phyloP scores from a whole-genome alignment of 2,797 vertebrate genomes.

The Poecilia velifera region DNA sequence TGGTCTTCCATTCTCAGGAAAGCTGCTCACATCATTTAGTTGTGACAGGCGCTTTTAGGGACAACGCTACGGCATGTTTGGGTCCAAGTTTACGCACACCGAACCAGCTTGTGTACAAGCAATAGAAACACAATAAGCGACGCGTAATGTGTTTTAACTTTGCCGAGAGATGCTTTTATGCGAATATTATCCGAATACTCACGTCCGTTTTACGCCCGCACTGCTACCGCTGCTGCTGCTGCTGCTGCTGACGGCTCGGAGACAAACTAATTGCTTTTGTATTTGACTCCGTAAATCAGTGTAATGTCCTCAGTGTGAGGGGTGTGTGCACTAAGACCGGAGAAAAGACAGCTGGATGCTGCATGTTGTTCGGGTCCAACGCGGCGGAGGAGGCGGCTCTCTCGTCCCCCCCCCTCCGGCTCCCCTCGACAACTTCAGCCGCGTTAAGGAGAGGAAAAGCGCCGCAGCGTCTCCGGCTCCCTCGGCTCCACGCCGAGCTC shows the following conservation, averaged over 20 bases:
- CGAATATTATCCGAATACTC: constrained; percentile 55
- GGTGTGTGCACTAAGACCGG: constrained; percentile 53
- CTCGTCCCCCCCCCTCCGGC: constrained; percentile 27
- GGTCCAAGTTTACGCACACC: constrained; percentile 71
- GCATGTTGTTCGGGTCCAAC: constrained; percentile 64
- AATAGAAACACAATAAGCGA: constrained; percentile 8
- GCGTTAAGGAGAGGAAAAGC: constrained; percentile 61
- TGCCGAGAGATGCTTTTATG: constrained; percentile 58
- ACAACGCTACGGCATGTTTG: constrained; percentile 5
- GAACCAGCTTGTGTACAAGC: constrained; percentile 37
- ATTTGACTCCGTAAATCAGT: constrained; percentile 71
- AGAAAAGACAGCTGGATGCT: constrained; percentile 60
- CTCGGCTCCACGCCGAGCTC: constrained; percentile 39
- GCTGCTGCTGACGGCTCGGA: constrained; percentile 63
- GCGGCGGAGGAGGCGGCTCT: constrained; percentile 32
- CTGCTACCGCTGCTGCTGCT: constrained; percentile 43
- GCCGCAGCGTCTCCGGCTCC: constrained; percentile 73
- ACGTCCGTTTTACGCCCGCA: constrained; percentile 71
- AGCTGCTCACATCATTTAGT: constrained; percentile 83
- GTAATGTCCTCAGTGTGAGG: constrained; percentile 69
- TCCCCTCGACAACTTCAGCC: constrained; percentile 73
- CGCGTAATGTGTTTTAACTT: constrained; percentile 50
- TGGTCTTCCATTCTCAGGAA: constrained; percentile 79
- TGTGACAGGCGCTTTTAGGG: constrained; percentile 84
- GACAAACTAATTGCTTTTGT: constrained; percentile 82